Percentiles rank a stretch among this genome's conserved stretches.
Evolutionary conservation across 1,140 invertebrate species (phyloP).

Genomic region (Diprion similis): DNA sequence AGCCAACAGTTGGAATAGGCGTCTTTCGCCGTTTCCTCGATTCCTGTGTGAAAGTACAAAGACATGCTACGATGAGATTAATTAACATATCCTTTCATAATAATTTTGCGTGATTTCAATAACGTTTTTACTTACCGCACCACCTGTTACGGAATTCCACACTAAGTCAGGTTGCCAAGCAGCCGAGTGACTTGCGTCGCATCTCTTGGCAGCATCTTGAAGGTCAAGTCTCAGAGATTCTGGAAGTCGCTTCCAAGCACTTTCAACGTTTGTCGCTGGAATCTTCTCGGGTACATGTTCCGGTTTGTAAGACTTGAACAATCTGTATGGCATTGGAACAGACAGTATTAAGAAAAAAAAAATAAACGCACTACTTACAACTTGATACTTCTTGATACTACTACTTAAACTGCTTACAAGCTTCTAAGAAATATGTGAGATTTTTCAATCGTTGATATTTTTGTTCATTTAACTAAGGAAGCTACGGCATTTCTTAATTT

Average conservation of each 20-base stretch:
- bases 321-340: conserved; percentile 31
- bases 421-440: background rate
- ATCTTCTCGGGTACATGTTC: conserved; percentile 58
- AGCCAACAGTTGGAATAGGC: conserved; percentile 48
- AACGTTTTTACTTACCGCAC: background rate
- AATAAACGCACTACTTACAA: conserved; percentile 14
- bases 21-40: conserved; percentile 28
- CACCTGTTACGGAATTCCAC: background rate
- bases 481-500: too few species aligned
- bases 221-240: conserved; percentile 43
- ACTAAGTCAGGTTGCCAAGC: background rate
- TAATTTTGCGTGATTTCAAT: too few species aligned
- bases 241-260: conserved; percentile 50
- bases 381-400: too few species aligned
- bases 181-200: background rate
- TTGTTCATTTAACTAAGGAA: too few species aligned
- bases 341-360: background rate
- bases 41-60: background rate
- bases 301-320: conserved; percentile 60
- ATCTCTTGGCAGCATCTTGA: conserved; percentile 35
- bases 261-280: conserved; percentile 50
- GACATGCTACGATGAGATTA: too few species aligned
- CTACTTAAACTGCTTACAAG: conserved; percentile 12
- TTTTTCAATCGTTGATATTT: too few species aligned
- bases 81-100: too few species aligned